A percentile compares a stretch with the other conserved stretches of the same genome.
Evolutionary conservation across 2,113 vertebrate species (phyloP).

Genomic region (Naja naja): DNA sequence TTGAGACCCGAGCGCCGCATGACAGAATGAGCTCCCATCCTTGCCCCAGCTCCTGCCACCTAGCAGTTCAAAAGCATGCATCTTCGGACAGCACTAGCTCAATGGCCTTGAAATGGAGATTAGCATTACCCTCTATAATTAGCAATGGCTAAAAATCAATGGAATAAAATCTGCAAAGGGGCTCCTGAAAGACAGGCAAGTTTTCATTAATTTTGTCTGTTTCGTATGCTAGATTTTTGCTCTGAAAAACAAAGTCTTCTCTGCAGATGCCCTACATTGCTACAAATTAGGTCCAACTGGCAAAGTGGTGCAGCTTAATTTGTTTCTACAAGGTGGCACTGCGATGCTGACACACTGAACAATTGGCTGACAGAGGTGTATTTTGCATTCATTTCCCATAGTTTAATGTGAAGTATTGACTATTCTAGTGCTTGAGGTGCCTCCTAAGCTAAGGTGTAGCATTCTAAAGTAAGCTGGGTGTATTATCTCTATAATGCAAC

Average conservation of each 20-base stretch:
- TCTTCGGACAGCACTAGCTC: neutral
- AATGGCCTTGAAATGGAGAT: neutral
- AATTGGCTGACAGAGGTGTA: constrained; percentile 53
- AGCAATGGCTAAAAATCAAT: neutral
- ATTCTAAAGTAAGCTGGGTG: constrained; percentile 60
- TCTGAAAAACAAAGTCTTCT: constrained; percentile 29
- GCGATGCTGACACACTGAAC: constrained; percentile 62
- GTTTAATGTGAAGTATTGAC: constrained; percentile 53
- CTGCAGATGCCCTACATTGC: constrained; percentile 38
- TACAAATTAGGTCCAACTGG: constrained; percentile 55
- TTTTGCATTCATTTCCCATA: constrained; percentile 46
- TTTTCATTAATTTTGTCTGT: constrained; percentile 39
- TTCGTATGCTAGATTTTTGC: constrained; percentile 4
- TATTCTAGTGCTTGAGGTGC: constrained; percentile 40
- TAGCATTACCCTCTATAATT: neutral
- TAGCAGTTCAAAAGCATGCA: neutral
- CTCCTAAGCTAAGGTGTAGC: constrained; percentile 59
- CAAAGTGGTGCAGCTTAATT: constrained; percentile 56
- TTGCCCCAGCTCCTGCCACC: neutral
- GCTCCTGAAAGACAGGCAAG: neutral
- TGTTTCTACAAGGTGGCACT: constrained; percentile 60
- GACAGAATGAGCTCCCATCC: neutral
- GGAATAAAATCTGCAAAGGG: neutral
- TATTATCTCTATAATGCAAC: constrained; percentile 32
- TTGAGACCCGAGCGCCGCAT: neutral